Evolutionary conservation across 2,888 invertebrate species (phyloP).

Genomic region (Sialis fuliginosa): DNA sequence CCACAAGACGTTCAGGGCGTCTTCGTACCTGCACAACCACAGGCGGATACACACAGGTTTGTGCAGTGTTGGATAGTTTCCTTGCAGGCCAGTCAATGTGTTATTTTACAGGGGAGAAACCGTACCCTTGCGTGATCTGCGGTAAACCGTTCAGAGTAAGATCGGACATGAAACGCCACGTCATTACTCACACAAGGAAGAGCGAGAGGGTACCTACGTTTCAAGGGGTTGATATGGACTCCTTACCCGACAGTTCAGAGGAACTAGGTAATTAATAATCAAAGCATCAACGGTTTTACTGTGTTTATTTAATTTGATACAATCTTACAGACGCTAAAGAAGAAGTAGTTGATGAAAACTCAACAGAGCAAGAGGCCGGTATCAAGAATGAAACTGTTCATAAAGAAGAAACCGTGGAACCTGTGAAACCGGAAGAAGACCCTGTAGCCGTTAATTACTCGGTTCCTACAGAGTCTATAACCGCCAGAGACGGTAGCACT

Average conservation of each 20-base stretch:
- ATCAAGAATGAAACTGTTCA: not conserved
- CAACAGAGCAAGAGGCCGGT: not conserved
- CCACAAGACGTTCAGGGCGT: conserved; percentile 66
- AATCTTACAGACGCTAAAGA: not conserved
- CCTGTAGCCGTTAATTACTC: not conserved
- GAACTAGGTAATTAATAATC: too few species aligned
- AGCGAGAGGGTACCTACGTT: conserved; percentile 14
- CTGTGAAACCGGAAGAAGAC: not conserved
- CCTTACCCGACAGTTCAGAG: too few species aligned
- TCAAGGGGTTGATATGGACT: conserved; percentile 1
- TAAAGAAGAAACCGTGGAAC: not conserved
- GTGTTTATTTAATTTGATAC: not conserved
- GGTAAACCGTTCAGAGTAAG: conserved; percentile 67
- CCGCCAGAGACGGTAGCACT: conserved; percentile 23
- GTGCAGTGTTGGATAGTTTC: conserved; percentile 1
- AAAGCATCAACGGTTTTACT: not conserved
- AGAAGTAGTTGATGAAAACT: not conserved
- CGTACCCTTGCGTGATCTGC: conserved; percentile 57
- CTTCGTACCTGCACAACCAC: conserved; percentile 70
- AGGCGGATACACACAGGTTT: conserved; percentile 68
- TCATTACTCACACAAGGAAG: conserved; percentile 43
- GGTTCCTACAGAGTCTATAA: conserved; percentile 21
- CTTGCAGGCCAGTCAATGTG: not conserved
- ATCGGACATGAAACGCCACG: conserved; percentile 68
- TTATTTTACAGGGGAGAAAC: conserved; percentile 45